Percentiles rank a stretch among this genome's conserved stretches.
These are phyloP conservation scores for Pollicipes pollicipes DNA, from an alignment of 1,140 invertebrate genomes.

Conservation along the genomic window DNA sequence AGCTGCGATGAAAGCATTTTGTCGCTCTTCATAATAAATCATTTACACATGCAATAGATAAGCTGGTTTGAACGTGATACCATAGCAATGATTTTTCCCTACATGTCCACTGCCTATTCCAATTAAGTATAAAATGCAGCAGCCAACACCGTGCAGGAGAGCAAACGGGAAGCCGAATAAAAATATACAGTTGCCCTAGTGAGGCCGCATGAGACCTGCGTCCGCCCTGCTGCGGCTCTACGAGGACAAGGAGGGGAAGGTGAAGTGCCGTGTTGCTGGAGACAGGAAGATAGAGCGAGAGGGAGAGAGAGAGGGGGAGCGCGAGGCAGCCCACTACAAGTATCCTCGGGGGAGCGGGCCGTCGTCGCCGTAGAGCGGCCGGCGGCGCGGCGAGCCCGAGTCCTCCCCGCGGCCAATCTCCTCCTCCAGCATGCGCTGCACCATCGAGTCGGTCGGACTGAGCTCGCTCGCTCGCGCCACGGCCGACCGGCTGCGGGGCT, in stretches of 20 bases:
- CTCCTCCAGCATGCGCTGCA: neutral
- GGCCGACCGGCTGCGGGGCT: slow-evolving; percentile 27
- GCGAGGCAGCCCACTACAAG: neutral
- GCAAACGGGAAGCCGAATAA: neutral
- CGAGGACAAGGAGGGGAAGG: too few species aligned
- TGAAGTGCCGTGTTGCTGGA: too few species aligned
- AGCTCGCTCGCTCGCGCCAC: neutral
- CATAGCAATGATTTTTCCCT: too few species aligned
- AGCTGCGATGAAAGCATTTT: too few species aligned
- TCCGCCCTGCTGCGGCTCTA: too few species aligned
- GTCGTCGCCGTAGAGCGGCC: slow-evolving; percentile 3
- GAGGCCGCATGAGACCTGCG: too few species aligned
- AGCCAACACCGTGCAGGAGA: neutral
- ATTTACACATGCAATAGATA: too few species aligned
- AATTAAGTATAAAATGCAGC: neutral
- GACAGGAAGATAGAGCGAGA: too few species aligned
- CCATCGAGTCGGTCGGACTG: neutral
- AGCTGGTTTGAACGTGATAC: too few species aligned
- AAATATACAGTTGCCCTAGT: neutral
- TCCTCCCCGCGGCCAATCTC: neutral
- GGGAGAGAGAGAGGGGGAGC: too few species aligned
- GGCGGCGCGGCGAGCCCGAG: neutral
- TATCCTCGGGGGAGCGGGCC: slow-evolving; percentile 1
- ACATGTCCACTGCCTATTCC: too few species aligned
- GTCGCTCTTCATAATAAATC: too few species aligned